These are phyloP conservation scores for Pelobates fuscus DNA, from an alignment of 2,113 vertebrate genomes.

Conservation along the genomic window DNA sequence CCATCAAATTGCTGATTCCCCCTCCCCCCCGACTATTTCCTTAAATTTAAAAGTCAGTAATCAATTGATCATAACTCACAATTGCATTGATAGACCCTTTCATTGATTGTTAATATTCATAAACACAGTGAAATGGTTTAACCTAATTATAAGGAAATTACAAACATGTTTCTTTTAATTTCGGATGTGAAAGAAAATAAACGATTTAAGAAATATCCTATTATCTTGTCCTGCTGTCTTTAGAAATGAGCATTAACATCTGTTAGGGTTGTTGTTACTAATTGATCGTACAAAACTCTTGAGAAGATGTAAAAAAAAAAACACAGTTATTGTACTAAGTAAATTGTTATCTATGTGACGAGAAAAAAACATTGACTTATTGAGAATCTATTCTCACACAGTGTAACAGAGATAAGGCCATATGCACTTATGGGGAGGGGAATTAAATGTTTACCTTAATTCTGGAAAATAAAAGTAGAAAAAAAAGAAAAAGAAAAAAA, in stretches of 20 bases:
- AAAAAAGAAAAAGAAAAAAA: too few relatives aligned
- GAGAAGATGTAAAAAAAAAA: conserved; percentile 59
- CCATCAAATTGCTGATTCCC: too few relatives aligned
- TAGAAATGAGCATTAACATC: conserved; percentile 60
- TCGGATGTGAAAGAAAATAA: conserved; percentile 31
- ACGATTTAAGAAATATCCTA: conserved; percentile 60
- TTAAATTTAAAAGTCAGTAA: too few relatives aligned
- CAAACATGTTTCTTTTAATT: not conserved
- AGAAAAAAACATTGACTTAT: conserved; percentile 60
- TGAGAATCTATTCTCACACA: conserved; percentile 62
- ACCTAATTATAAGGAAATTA: too few relatives aligned
- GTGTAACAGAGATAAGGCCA: conserved; percentile 9
- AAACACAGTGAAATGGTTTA: too few relatives aligned
- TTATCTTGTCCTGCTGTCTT: conserved; percentile 55
- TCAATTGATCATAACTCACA: too few relatives aligned
- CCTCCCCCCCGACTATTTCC: too few relatives aligned
- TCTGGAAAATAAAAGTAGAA: too few relatives aligned
- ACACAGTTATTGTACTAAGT: conserved; percentile 66
- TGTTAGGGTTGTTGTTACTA: conserved; percentile 50
- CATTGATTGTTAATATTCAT: too few relatives aligned
- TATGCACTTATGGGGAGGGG: conserved; percentile 19
- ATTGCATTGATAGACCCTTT: too few relatives aligned
- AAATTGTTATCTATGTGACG: conserved; percentile 62
- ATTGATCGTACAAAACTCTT: conserved; percentile 55
- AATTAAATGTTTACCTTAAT: too few relatives aligned